Evolutionary conservation across 2,113 vertebrate species (phyloP), one percentile per base, ranked within the genome.

Genomic region (Sinocyclocheilus maitianheensis): DNA sequence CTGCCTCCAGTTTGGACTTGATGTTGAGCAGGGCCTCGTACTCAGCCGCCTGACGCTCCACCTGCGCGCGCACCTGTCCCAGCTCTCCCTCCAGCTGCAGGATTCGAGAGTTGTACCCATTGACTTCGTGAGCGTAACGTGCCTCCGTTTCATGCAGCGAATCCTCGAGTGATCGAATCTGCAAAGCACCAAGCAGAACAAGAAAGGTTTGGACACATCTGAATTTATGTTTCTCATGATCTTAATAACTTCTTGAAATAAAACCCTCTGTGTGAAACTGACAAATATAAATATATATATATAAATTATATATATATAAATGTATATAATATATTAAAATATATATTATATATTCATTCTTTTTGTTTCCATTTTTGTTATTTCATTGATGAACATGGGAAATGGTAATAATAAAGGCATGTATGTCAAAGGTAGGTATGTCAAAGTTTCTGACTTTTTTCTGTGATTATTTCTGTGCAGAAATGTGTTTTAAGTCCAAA

Each of bases 1-100:
- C 98, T 30, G 96, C 96, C 94, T 99, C 98, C 89, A 98, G 94
- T 87, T 96, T 96, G 30, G 93, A 95, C 92, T 98, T 99, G 93
- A 98, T 95, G 92, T 97, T 96, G 30, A 99, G 94, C 53, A 99
- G 95, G 76, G 91, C 85, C 48, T 96, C 94, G 51, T 97, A 97
- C 3, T 98, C 95, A 0, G 88, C 91, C 4, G 90, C 90, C 87
- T 96, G 95, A 2, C 92, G 87, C 84, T 94, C 94, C 60, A 96
- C 94, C 83, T 97, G 94, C 0, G 40, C 85, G 0, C 93, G 95
- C 5, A 97, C 91, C 78, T 93, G 87, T 2, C 69, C 86, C 11
- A 98, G 91, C 80, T 98, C 96, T 0, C 94, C 92, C 89, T 97
- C 95, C 9, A 96, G 89, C 84, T 84, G 93, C 87, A 93, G 86